A percentile compares a stretch with the other conserved stretches of the same genome.
Evolutionary conservation across 2,888 invertebrate species (phyloP).

Genomic region (Coenonympha arcania): DNA sequence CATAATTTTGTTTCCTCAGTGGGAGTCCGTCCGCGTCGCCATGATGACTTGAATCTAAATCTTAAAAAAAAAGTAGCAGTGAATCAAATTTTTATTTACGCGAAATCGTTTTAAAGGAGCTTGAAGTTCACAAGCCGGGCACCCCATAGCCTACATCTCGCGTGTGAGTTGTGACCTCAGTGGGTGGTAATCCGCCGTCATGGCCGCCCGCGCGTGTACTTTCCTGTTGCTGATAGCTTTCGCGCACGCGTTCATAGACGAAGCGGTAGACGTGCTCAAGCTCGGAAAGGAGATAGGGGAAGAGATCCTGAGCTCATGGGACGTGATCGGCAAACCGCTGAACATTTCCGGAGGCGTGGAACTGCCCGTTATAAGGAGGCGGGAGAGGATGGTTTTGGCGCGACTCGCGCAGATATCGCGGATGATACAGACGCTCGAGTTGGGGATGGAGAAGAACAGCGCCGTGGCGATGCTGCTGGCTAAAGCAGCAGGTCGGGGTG

Average conservation of each 20-base stretch:
- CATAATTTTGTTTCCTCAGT: no score
- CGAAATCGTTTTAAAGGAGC: conserved; percentile 1
- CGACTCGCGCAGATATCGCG: conserved; percentile 52
- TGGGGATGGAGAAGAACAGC: conserved; percentile 45
- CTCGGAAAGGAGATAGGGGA: conserved; percentile 75
- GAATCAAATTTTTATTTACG: no score
- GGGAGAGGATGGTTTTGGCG: conserved; percentile 76
- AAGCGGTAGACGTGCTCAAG: conserved; percentile 75
- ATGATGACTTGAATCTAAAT: no score
- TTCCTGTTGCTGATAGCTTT: conserved; percentile 45
- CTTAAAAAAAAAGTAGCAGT: no score
- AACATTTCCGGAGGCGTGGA: conserved; percentile 70
- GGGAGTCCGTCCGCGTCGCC: no score
- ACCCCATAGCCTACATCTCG: conserved; percentile 37
- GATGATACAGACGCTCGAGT: conserved; percentile 49
- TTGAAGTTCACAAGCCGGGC: no score
- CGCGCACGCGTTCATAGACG: conserved; percentile 67
- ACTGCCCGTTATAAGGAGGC: conserved; percentile 75
- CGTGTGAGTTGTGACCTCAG: conserved; percentile 42
- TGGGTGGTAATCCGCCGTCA: conserved; percentile 55
- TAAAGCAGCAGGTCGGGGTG: conserved; percentile 49
- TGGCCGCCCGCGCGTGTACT: conserved; percentile 50
- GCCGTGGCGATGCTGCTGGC: conserved; percentile 51
- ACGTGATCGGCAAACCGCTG: conserved; percentile 74
- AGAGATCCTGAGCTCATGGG: conserved; percentile 77